Evolutionary conservation across 2,797 vertebrate species (phyloP), one percentile per base, ranked within the genome.

Genomic region (Kryptolebias ocellatus): DNA sequence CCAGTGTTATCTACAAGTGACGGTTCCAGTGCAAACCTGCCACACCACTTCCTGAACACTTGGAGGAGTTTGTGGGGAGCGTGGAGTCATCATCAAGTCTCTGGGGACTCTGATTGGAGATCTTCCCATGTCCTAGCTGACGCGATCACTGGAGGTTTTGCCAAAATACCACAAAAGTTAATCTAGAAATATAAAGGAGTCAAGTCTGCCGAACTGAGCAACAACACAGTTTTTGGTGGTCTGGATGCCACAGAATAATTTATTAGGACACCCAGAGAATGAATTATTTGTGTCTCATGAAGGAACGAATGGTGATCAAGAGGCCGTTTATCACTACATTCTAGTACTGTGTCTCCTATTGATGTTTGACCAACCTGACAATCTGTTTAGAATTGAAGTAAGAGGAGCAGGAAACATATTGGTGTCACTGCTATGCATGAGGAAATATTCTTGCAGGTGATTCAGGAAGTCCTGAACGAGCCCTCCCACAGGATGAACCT

Each of bases 221-320:
- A 90, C 83, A 93, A 93, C 76, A 93, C 92, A 53, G 31, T 69
- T 92, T 17, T 18, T 93, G 2, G 84, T 92, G 0, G 84, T 92
- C 62, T 94, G 93, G 93, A 79, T 94, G 79, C 93, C 92, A 4
- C 94, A 94, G 75, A 94, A 86, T 46, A 90, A 94, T 45, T 87
- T 94, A 9, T 37, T 94, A 4, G 91, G 92, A 78, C 90, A 93
- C 60, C 84, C 87, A 0, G 90, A 92, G 31, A 74, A 64, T 0
- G 90, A 83, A 62, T 18, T 77, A 2, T 93, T 94, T 70, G 91
- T 94, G 17, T 80, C 89, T 70, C 93, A 93, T 2, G 92, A 92
- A 17, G 92, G 92, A 66, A 94, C 88, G 27, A 93, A 92, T 8
- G 89, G 92, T 0, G 42, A 93, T 12, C 74, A 90, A 17, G 92